These are phyloP conservation scores for Drosophila mulleri DNA, from an alignment of 2,888 invertebrate genomes.

Conservation along the genomic window DNA sequence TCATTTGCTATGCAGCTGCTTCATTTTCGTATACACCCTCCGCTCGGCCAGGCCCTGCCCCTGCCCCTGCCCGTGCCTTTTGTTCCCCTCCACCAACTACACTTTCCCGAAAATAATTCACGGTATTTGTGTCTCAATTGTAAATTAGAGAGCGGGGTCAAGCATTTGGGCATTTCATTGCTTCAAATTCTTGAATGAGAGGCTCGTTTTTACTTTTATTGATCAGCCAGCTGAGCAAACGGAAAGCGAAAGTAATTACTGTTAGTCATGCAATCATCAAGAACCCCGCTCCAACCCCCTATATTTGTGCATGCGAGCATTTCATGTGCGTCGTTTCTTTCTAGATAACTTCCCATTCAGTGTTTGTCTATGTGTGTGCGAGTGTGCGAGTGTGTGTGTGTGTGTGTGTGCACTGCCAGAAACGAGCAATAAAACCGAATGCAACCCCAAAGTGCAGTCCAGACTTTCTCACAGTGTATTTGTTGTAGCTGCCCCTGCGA, in stretches of 20 bases:
- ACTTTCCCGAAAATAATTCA: slow-evolving; percentile 52
- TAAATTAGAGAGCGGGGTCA: slow-evolving; percentile 21
- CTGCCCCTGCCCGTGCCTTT: neutral
- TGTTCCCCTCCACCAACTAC: slow-evolving; percentile 1
- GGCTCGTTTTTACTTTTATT: slow-evolving; percentile 34
- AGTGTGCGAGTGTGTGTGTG: slow-evolving; percentile 20
- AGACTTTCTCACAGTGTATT: slow-evolving; percentile 46
- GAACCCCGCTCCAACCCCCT: neutral
- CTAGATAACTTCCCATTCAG: slow-evolving; percentile 43
- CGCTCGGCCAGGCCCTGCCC: slow-evolving; percentile 2
- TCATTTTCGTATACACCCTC: slow-evolving; percentile 40
- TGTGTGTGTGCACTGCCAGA: slow-evolving; percentile 24
- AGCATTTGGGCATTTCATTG: slow-evolving; percentile 19
- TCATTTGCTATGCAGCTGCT: slow-evolving; percentile 70
- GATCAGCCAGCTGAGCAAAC: slow-evolving; percentile 64
- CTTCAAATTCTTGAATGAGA: slow-evolving; percentile 44
- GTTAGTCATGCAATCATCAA: slow-evolving; percentile 59
- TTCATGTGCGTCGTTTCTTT: neutral
- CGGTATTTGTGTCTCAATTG: slow-evolving; percentile 26
- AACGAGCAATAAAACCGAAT: slow-evolving; percentile 39
- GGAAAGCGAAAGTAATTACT: slow-evolving; percentile 75
- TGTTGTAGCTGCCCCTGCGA: neutral
- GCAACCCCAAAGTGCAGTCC: slow-evolving; percentile 47
- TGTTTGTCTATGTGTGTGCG: slow-evolving; percentile 2
- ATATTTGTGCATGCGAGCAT: neutral